A percentile compares a stretch with the other conserved stretches of the same genome.
These are phyloP conservation scores for Stictonetta naevosa DNA, from an alignment of 2,113 vertebrate species.

Conservation along the genomic window DNA sequence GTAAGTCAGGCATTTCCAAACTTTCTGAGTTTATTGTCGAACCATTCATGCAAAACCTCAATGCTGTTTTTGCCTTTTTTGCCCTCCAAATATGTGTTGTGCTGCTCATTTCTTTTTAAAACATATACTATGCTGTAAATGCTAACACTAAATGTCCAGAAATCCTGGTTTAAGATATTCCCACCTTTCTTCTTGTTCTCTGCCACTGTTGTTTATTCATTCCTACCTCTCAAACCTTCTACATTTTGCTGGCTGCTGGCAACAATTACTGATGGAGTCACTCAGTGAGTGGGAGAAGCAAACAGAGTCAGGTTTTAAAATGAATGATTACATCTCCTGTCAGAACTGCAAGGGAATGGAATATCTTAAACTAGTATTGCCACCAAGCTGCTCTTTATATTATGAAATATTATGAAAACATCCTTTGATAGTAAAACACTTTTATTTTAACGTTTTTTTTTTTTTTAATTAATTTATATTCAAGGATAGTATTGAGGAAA, in stretches of 20 bases:
- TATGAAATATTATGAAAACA: background rate
- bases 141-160: background rate
- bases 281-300: background rate
- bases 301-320: background rate
- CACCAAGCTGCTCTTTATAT: background rate
- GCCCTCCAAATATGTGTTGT: background rate
- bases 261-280: background rate
- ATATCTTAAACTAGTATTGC: background rate
- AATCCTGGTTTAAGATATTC: background rate
- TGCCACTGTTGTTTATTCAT: background rate
- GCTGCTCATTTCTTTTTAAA: background rate
- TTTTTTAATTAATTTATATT: background rate
- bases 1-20: background rate
- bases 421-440: background rate
- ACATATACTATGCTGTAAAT: background rate
- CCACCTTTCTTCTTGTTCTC: background rate
- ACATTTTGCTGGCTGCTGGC: background rate
- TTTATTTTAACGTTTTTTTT: background rate
- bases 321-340: background rate
- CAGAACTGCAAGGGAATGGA: background rate
- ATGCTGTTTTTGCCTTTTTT: background rate
- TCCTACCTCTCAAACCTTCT: background rate
- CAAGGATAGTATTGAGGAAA: background rate
- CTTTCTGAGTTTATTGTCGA: background rate
- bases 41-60: background rate